A percentile compares a stretch with the other conserved stretches of the same genome.
Conservation (phyloP, 2,888 invertebrate species). For the Crossocerus cetratus region DNA sequence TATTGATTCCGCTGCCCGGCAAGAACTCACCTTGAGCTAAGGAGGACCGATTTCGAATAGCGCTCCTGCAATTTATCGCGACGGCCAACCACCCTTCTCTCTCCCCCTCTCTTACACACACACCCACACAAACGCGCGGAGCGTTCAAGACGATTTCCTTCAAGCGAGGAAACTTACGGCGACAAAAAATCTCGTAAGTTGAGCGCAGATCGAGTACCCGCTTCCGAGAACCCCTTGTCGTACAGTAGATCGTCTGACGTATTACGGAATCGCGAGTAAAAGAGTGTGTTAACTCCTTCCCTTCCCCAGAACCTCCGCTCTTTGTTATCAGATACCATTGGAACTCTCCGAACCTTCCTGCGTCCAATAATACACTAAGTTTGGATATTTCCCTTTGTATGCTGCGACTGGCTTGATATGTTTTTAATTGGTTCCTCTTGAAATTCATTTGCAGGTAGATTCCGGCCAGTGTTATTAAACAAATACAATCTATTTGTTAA, state of each 20-base stretch:
- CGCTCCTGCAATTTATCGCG: too few relatives aligned
- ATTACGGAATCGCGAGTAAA: background rate
- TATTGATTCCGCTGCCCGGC: constrained; percentile 28
- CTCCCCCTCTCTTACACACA: too few relatives aligned
- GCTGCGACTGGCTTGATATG: too few relatives aligned
- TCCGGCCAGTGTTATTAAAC: too few relatives aligned
- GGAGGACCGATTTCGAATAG: constrained; percentile 13
- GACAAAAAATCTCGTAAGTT: background rate
- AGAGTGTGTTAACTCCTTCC: background rate
- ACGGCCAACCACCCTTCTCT: too few relatives aligned
- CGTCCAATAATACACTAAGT: too few relatives aligned
- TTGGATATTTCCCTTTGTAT: too few relatives aligned
- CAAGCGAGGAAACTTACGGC: background rate
- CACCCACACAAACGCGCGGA: background rate
- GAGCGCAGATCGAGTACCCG: background rate
- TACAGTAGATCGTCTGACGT: background rate
- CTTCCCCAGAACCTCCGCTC: background rate
- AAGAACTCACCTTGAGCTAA: constrained; percentile 7
- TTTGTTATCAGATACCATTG: background rate
- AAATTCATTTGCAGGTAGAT: too few relatives aligned
- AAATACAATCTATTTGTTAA: too few relatives aligned
- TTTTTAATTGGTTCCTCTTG: too few relatives aligned
- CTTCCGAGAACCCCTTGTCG: background rate
- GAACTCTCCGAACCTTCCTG: too few relatives aligned
- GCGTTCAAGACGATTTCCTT: background rate